A percentile compares a stretch with the other conserved stretches of the same genome.
Conservation (phyloP, 2,113 vertebrate species). For the Coptodon bakossiorum region DNA sequence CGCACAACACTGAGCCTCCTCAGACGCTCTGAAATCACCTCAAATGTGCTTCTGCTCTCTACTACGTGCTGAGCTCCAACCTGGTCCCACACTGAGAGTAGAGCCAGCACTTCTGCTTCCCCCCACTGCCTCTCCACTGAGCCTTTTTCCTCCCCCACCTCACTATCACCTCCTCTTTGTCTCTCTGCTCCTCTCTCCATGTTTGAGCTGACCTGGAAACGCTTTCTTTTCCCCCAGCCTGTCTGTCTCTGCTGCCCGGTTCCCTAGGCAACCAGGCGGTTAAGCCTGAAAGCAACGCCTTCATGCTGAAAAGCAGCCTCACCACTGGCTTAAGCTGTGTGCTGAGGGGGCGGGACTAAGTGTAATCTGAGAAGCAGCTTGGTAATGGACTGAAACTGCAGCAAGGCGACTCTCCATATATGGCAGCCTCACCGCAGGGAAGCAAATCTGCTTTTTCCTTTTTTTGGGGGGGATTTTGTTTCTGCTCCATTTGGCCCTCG, state of each 20-base stretch:
- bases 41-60: slow-evolving; percentile 85
- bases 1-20: slow-evolving; percentile 80
- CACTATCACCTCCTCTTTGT: slow-evolving; percentile 68
- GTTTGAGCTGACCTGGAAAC: slow-evolving; percentile 92
- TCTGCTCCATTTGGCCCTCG: not conserved
- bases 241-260: slow-evolving; percentile 84
- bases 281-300: slow-evolving; percentile 85
- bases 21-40: slow-evolving; percentile 85
- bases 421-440: slow-evolving; percentile 43
- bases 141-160: slow-evolving; percentile 55
- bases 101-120: slow-evolving; percentile 81
- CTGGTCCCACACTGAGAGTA: slow-evolving; percentile 84
- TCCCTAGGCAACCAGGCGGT: slow-evolving; percentile 92
- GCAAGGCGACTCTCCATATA: slow-evolving; percentile 49
- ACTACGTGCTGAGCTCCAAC: slow-evolving; percentile 77
- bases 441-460: not conserved
- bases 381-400: slow-evolving; percentile 68
- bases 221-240: slow-evolving; percentile 74
- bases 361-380: slow-evolving; percentile 89
- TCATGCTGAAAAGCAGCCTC: slow-evolving; percentile 78
- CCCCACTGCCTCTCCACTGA: slow-evolving; percentile 58
- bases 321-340: slow-evolving; percentile 94
- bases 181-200: slow-evolving; percentile 82
- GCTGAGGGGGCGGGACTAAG: slow-evolving; percentile 70
- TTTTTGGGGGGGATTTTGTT: not conserved